Conservation (phyloP, 1,140 invertebrate species). For the Himalopsyche phryganea region DNA sequence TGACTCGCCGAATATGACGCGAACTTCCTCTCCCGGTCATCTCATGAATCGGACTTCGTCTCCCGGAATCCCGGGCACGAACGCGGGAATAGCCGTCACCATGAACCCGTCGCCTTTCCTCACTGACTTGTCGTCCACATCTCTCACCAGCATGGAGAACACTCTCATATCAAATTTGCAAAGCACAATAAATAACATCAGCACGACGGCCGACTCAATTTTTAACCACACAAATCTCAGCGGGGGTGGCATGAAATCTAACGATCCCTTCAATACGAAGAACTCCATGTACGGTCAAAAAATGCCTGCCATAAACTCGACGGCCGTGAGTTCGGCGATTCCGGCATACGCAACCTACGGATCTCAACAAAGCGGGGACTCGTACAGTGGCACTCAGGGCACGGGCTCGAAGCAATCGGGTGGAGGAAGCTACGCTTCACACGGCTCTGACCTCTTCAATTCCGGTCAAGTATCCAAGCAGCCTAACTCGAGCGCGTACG, state of each 20-base stretch:
- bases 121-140: slow-evolving; percentile 35
- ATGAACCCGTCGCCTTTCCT: slow-evolving; percentile 47
- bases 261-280: slow-evolving; percentile 21
- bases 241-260: slow-evolving; percentile 12
- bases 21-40: slow-evolving; percentile 39
- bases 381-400: slow-evolving; percentile 12
- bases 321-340: slow-evolving; percentile 28
- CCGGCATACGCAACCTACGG: slow-evolving; percentile 30
- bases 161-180: slow-evolving; percentile 35
- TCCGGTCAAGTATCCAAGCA: slow-evolving; percentile 21
- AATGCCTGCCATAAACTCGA: slow-evolving; percentile 29
- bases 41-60: slow-evolving; percentile 41
- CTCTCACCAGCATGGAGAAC: slow-evolving; percentile 33
- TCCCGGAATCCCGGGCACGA: slow-evolving; percentile 54
- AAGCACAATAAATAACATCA: slow-evolving; percentile 41
- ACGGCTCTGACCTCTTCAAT: slow-evolving; percentile 19
- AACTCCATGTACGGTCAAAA: slow-evolving; percentile 27
- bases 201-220: slow-evolving; percentile 41
- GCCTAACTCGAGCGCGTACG: slow-evolving; percentile 35
- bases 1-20: slow-evolving; percentile 34
- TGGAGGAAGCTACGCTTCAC: not conserved
- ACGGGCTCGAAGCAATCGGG: slow-evolving; percentile 9
- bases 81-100: slow-evolving; percentile 57
- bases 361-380: slow-evolving; percentile 10
- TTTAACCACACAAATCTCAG: slow-evolving; percentile 40